These are phyloP conservation scores for Corythaeola cristata DNA, from an alignment of 2,113 vertebrate genomes.

Conservation along the genomic window DNA sequence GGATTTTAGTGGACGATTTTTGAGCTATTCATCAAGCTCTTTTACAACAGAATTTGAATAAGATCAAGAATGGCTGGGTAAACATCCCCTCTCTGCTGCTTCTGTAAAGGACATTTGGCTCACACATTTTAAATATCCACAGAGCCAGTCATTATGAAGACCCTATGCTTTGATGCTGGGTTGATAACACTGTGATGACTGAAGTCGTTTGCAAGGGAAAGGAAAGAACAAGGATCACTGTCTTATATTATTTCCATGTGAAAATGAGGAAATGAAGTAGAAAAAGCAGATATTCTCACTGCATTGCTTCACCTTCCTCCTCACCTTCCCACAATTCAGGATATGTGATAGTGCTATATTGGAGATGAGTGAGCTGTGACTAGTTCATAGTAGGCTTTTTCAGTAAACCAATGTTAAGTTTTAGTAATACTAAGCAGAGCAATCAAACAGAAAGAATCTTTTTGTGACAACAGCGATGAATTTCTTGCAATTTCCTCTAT, in stretches of 20 bases:
- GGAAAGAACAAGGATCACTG: background rate
- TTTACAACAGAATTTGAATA: background rate
- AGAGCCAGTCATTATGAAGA: background rate
- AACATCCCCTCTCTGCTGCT: background rate
- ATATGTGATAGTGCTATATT: background rate
- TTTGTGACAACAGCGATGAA: background rate
- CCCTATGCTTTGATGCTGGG: background rate
- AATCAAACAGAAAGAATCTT: background rate
- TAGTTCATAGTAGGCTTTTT: background rate
- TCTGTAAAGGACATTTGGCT: background rate
- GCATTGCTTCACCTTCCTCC: background rate
- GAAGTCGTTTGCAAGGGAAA: background rate
- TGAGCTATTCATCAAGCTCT: background rate
- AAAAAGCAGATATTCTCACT: background rate
- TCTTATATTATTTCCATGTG: background rate
- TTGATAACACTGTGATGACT: background rate
- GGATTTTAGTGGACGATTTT: background rate
- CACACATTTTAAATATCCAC: background rate
- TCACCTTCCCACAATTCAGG: background rate
- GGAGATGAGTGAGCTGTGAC: background rate
- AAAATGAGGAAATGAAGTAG: background rate
- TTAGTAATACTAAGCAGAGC: background rate
- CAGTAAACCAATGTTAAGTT: background rate
- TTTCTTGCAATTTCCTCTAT: slow-evolving; percentile 4
- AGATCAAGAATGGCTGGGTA: background rate